Evolutionary conservation across 2,113 vertebrate species (phyloP).

Genomic region (Marmota flaviventris): DNA sequence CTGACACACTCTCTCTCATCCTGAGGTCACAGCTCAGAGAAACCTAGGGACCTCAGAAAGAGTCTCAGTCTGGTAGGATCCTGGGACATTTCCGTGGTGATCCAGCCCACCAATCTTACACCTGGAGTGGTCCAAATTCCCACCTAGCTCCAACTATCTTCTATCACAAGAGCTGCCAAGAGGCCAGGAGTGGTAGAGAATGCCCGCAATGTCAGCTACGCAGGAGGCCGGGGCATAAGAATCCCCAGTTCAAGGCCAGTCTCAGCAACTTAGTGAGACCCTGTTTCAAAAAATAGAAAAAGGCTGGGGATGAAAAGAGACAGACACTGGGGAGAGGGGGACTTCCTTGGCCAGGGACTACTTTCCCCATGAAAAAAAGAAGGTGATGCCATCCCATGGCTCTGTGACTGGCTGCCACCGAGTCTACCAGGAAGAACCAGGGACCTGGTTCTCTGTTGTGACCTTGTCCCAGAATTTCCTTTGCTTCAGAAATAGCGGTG

Average conservation of each 20-base stretch:
- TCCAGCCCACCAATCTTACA: neutral
- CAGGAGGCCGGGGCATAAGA: no score
- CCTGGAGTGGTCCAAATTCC: neutral
- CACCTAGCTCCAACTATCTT: neutral
- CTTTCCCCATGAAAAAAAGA: neutral
- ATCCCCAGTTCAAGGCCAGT: no score
- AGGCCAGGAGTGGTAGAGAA: neutral
- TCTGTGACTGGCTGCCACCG: neutral
- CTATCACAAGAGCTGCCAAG: neutral
- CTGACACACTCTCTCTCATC: neutral
- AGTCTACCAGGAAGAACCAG: neutral
- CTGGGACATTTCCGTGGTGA: neutral
- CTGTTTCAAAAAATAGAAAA: no score
- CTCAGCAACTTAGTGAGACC: no score
- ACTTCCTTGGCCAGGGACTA: neutral
- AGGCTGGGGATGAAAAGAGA: neutral
- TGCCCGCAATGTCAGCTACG: no score
- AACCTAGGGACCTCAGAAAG: neutral
- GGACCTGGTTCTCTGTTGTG: neutral
- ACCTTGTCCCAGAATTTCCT: neutral
- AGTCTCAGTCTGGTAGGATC: neutral
- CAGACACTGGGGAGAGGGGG: neutral
- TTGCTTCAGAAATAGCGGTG: neutral
- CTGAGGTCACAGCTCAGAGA: conserved; percentile 7
- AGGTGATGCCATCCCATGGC: neutral